These are phyloP conservation scores for Gambusia holbrooki DNA, from an alignment of 2,113 vertebrate genomes.

Conservation along the genomic window DNA sequence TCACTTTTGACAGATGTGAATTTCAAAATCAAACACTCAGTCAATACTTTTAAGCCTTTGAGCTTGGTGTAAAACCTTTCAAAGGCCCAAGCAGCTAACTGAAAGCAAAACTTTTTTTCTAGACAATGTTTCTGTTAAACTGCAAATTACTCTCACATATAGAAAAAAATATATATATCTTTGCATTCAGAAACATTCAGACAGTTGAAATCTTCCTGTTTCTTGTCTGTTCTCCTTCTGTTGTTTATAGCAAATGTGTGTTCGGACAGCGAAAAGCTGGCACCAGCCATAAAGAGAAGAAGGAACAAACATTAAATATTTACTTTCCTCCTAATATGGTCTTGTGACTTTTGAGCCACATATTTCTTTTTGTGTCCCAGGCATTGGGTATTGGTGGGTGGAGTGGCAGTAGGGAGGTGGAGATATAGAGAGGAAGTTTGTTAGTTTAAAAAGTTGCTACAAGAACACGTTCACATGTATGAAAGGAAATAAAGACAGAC, in stretches of 20 bases:
- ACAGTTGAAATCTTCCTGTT: conserved; percentile 63
- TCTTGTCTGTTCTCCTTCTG: conserved; percentile 41
- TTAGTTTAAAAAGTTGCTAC: conserved; percentile 35
- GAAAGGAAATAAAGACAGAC: conserved; percentile 10
- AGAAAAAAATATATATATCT: conserved; percentile 1
- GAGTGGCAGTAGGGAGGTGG: neutral
- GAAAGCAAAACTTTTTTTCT: conserved; percentile 37
- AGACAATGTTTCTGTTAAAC: conserved; percentile 27
- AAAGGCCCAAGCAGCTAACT: conserved; percentile 16
- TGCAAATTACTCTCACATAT: conserved; percentile 22
- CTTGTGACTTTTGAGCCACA: conserved; percentile 68
- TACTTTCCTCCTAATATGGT: conserved; percentile 67
- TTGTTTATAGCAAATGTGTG: conserved; percentile 78
- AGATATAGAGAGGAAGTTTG: conserved; percentile 1
- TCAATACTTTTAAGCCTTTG: conserved; percentile 30
- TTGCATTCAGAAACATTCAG: conserved; percentile 36
- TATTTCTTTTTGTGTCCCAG: conserved; percentile 70
- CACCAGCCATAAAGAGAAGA: conserved; percentile 75
- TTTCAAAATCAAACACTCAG: conserved; percentile 44
- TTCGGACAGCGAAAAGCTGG: conserved; percentile 69
- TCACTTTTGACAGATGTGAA: conserved; percentile 55
- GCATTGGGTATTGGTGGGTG: neutral
- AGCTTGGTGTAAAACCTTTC: conserved; percentile 25
- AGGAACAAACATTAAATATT: conserved; percentile 81
- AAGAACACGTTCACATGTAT: conserved; percentile 38